phyloP scores from a whole-genome alignment of 1,140 invertebrate genomes.

The Ceratoteleas bidentatus region DNA sequence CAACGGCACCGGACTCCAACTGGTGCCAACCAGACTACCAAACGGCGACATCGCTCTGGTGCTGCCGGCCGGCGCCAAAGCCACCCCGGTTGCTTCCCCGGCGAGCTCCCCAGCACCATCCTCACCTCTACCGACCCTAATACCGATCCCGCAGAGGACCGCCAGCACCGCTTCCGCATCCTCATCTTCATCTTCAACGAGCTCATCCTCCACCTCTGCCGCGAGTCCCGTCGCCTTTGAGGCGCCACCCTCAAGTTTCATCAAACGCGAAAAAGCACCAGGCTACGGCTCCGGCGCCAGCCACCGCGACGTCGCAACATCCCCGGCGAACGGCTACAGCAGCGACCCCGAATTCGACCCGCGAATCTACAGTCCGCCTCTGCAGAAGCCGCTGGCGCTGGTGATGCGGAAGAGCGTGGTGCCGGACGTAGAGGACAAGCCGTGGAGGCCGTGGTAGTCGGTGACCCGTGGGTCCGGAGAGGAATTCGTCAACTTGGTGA shows the following conservation, averaged over 20 bases:
- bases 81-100: constrained; percentile 76
- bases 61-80: constrained; percentile 80
- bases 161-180: constrained; percentile 86
- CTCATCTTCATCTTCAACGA: constrained; percentile 81
- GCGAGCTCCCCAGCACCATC: constrained; percentile 79
- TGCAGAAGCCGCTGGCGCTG: constrained; percentile 85
- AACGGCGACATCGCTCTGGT: constrained; percentile 85
- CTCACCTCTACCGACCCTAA: constrained; percentile 85
- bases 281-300: constrained; percentile 77
- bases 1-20: constrained; percentile 81
- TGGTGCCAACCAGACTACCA: constrained; percentile 84
- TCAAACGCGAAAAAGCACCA: constrained; percentile 74
- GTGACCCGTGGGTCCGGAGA: background rate
- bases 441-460: constrained; percentile 87
- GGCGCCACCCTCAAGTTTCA: constrained; percentile 72
- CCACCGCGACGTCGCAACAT: constrained; percentile 78
- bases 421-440: constrained; percentile 81
- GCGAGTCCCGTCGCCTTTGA: constrained; percentile 78
- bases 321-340: constrained; percentile 76
- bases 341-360: constrained; percentile 78
- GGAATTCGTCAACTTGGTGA: constrained; percentile 33
- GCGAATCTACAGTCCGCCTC: constrained; percentile 81
- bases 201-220: constrained; percentile 78
- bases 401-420: constrained; percentile 85
- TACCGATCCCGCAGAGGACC: constrained; percentile 87